Conservation (phyloP, 2,797 vertebrate genomes). For the Novumbra hubbsi region DNA sequence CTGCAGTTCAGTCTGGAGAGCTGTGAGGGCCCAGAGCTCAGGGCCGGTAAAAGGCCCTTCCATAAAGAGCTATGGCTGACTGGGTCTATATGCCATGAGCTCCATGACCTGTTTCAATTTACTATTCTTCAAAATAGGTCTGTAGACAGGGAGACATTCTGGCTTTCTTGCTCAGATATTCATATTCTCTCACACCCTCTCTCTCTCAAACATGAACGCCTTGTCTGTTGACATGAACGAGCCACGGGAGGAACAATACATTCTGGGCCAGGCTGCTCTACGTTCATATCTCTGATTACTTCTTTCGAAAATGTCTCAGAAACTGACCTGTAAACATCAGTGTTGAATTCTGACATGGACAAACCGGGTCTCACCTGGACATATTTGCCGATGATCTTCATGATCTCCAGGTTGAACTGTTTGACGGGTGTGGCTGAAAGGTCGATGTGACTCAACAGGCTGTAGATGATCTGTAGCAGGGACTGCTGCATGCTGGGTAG, state of each 20-base stretch:
- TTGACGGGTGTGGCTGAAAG: slow-evolving; percentile 93
- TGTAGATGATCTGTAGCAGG: slow-evolving; percentile 94
- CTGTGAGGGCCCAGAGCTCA: slow-evolving; percentile 23
- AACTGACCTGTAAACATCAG: background rate
- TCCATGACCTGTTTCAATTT: slow-evolving; percentile 26
- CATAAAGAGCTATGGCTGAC: slow-evolving; percentile 27
- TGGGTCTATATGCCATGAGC: slow-evolving; percentile 3
- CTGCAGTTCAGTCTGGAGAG: slow-evolving; percentile 28
- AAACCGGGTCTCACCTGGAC: slow-evolving; percentile 84
- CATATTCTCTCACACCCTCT: background rate
- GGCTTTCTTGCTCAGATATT: slow-evolving; percentile 11
- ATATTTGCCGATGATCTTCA: slow-evolving; percentile 98
- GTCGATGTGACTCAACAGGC: slow-evolving; percentile 94
- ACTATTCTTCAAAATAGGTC: slow-evolving; percentile 3
- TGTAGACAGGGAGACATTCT: slow-evolving; percentile 18
- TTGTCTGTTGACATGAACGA: background rate
- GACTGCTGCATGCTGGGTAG: slow-evolving; percentile 96
- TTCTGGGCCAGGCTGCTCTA: background rate
- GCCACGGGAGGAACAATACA: background rate
- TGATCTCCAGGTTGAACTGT: slow-evolving; percentile 98
- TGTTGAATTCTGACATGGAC: background rate
- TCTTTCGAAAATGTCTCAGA: background rate
- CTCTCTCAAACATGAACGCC: background rate
- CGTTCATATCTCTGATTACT: background rate
- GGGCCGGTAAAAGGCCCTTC: slow-evolving; percentile 43